phyloP scores from a whole-genome alignment of 2,113 vertebrate genomes.

The Pelecanoides urinatrix region DNA sequence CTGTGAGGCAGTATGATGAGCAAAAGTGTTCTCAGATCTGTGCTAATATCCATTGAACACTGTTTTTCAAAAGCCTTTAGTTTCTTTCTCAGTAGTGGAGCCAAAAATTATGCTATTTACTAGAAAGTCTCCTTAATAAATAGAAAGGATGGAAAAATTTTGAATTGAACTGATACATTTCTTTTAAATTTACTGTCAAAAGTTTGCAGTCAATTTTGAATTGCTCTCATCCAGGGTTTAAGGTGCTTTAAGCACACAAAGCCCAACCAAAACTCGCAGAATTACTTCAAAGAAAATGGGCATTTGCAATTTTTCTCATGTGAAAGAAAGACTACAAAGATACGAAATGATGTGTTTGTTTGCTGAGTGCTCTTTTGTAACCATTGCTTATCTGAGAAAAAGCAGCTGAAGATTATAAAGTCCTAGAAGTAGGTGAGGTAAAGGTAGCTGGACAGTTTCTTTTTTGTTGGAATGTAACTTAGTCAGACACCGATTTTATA shows the following conservation, averaged over 20 bases:
- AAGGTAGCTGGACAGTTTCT: background rate
- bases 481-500: background rate
- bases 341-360: background rate
- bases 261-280: background rate
- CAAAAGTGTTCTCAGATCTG: background rate
- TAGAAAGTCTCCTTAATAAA: background rate
- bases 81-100: background rate
- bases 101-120: background rate
- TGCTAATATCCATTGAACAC: background rate
- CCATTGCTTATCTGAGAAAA: conserved; percentile 27
- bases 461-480: background rate
- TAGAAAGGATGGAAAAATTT: background rate
- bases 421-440: background rate
- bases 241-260: background rate
- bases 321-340: background rate
- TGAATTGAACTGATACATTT: background rate
- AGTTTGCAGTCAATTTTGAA: background rate
- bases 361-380: background rate
- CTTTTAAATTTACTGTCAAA: background rate
- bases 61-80: background rate
- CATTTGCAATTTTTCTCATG: conserved; percentile 47
- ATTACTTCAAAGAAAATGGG: background rate
- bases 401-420: background rate
- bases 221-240: background rate
- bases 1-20: background rate